Evolutionary conservation across 2,888 invertebrate species (phyloP), one percentile per base, ranked within the genome.

Genomic region (Melanostoma scalare): DNA sequence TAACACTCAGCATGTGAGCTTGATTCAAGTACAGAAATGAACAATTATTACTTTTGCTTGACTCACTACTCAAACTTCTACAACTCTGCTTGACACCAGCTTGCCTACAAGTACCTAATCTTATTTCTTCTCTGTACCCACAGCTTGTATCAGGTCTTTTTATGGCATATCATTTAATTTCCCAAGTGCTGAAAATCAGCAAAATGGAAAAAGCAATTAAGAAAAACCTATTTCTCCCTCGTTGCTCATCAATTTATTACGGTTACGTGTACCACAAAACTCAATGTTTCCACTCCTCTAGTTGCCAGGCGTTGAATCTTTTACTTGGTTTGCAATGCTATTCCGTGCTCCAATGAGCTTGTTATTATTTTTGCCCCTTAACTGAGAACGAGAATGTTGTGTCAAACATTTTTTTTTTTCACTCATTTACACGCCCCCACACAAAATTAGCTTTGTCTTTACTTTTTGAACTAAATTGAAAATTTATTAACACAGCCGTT

Each of bases 191-290:
- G 38, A 55, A 44, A 63, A 61, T 63, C 61, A 46, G 61, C 55
- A 63, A 63, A 73, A 63, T 73, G 72, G 63, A 73, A 73, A 73
- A 73, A 36, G 53, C 72, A 73, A 63, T 73, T 63, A 73, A 46
- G 38, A 55, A 55, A 61, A 73, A 73, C 46, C 53, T 61, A 73
- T 73, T 44, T 44, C 53, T 63, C 53, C 61, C 72, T 61, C 30
- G 61, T 36, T 61, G 52, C 61, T 61, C 72, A 72, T 53, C 52
- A 72, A 61, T 72, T 53, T 71, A 60, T 71, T 20, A 20, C 20
- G 38, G 9, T 40, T 42, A n/a, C 40, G 38, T 55, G 8, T 52
- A 3, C 42, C 42, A 42, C 3, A n/a, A 20, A 20, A 20, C 55
- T n/a, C 55, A 20, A 20, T 20, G 20, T 20, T 20, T 38, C 35